Base-by-base conservation (phyloP, 1,140 invertebrate species). In the Drosophila burlai region DNA sequence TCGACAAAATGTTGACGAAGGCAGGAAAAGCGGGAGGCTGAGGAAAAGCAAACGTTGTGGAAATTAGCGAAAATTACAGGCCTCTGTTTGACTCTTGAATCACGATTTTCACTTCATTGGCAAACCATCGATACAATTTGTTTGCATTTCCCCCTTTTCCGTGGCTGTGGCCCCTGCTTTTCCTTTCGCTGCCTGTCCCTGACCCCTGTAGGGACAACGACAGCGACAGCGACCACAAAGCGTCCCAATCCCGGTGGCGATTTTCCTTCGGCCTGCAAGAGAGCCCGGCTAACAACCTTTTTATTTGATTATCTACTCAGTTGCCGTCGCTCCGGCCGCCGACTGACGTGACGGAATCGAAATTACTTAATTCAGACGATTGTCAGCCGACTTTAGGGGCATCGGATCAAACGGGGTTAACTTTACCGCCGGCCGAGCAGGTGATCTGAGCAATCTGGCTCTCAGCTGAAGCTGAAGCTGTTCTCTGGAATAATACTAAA, bases 51-150 rank as follows among this genome's bases (percentile, higher is more conserved):
- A 76, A 78, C 63, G 65, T 78, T 75, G 75, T 52, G 52, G 45
- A 78, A 78, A 78, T 78, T 78, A 78, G 76, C 57, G 64, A 40
- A 78, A 78, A 77, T 78, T 78, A 78, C 76, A 78, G 76, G 65
- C 76, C 73, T 59, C 76, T 69, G 74, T 77, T 79, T 77, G 76
- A 34, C 75, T 72, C 59, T 78, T 54, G 52, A 15, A 79, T 79
- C 76, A 79, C 76, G 76, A 79, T 79, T 79, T 79, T 59, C 76
- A 79, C 75, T 72, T 79, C 65, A 79, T 79, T 78, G 76, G 74
- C 72, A 67, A 79, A 42, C 60, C 50, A 79, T 79, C 76, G 66
- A 78, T 79, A 79, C 75, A 72, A 79, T 64, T 79, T 79, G 69
- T 62, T 71, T 52, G 59, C 21, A 46, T 77, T 58, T 55, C 42